phyloP scores from a whole-genome alignment of 2,113 vertebrate species.

The Sylvietta virens region DNA sequence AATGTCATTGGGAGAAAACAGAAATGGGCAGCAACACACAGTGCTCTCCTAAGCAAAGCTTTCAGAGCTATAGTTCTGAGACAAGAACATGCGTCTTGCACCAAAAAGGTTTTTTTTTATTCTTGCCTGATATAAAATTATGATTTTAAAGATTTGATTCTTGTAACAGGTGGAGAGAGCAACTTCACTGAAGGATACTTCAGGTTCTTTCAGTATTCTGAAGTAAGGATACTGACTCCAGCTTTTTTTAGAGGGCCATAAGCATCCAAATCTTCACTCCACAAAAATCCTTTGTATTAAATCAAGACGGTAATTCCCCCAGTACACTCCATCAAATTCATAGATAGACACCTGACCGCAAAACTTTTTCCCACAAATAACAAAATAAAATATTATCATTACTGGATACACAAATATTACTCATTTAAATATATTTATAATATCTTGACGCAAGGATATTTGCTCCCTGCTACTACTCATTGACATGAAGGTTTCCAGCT shows the following conservation, averaged over 20 bases:
- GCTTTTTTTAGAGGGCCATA: background rate
- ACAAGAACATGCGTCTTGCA: background rate
- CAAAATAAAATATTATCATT: background rate
- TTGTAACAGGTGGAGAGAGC: background rate
- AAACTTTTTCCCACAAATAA: too few species aligned
- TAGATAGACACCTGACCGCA: background rate
- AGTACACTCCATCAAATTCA: background rate
- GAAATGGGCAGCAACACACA: background rate
- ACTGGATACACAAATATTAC: background rate
- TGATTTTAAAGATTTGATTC: background rate
- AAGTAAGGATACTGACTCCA: background rate
- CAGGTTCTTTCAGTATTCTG: background rate
- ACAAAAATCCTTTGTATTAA: background rate
- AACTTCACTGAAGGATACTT: background rate
- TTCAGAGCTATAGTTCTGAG: background rate
- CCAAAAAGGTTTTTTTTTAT: background rate
- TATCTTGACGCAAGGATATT: background rate
- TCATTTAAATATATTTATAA: background rate
- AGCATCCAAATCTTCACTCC: background rate
- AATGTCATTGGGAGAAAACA: background rate
- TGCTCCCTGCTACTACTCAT: background rate
- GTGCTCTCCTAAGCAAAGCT: background rate
- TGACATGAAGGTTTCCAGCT: background rate
- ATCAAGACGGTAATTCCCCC: background rate
- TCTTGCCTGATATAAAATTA: background rate